A percentile compares a stretch with the other conserved stretches of the same genome.
Conservation (phyloP, 2,888 invertebrate genomes). For the Drosophila tripunctata region DNA sequence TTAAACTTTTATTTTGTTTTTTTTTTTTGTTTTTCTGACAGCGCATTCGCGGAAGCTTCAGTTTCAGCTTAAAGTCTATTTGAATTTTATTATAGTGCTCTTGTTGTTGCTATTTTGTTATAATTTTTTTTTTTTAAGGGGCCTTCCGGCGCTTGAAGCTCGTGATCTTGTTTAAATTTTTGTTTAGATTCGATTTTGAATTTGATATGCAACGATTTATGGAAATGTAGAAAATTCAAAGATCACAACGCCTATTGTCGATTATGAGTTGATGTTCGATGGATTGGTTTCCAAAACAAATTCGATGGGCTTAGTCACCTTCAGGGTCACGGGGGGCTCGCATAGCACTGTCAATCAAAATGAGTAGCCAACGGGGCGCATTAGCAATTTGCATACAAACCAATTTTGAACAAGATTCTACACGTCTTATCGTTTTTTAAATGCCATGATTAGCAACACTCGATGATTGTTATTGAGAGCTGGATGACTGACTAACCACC, state of each 20-base stretch:
- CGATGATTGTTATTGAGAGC: conserved; percentile 30
- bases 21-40: conserved; percentile 20
- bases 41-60: conserved; percentile 69
- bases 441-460: conserved; percentile 36
- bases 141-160: conserved; percentile 64
- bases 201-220: conserved; percentile 62
- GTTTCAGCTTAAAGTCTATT: conserved; percentile 39
- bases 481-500: conserved; percentile 34
- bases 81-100: conserved; percentile 11
- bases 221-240: conserved; percentile 49
- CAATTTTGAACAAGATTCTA: conserved; percentile 27
- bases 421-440: conserved; percentile 15
- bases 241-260: conserved; percentile 36
- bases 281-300: conserved; percentile 18
- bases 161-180: conserved; percentile 70
- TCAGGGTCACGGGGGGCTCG: conserved; percentile 49
- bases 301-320: conserved; percentile 47
- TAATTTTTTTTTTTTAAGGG: conserved; percentile 19
- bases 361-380: conserved; percentile 42
- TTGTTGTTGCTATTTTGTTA: conserved; percentile 12
- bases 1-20: conserved; percentile 2
- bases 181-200: conserved; percentile 15
- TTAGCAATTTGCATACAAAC: conserved; percentile 45
- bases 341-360: conserved; percentile 53
- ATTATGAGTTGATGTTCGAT: conserved; percentile 4